Conservation (phyloP, 2,888 invertebrate genomes). For the Troglohyphantes excavatus region DNA sequence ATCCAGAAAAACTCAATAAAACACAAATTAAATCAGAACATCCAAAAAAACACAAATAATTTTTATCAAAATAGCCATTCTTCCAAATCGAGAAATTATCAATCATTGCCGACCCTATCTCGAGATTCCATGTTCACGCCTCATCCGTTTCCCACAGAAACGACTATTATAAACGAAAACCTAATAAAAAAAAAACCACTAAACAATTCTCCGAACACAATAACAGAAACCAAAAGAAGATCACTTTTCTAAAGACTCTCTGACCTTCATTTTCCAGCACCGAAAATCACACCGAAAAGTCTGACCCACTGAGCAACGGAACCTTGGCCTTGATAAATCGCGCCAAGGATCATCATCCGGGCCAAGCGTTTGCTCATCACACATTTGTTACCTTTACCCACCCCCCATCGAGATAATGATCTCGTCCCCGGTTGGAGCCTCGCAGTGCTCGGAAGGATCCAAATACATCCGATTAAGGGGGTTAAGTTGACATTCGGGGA, state of each 20-base stretch:
- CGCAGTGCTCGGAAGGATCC: background rate
- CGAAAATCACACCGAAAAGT: background rate
- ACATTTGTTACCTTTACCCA: background rate
- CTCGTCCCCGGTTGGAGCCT: background rate
- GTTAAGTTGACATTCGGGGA: background rate
- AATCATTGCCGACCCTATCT: background rate
- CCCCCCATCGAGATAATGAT: background rate
- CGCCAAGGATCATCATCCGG: background rate
- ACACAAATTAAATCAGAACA: too few species aligned
- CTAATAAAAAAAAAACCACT: background rate
- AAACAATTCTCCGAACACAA: background rate
- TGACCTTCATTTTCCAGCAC: slow-evolving; percentile 3
- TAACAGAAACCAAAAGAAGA: background rate
- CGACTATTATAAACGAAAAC: background rate
- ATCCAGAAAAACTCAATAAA: too few species aligned
- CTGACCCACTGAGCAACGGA: background rate
- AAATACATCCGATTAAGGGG: background rate
- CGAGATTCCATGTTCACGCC: background rate
- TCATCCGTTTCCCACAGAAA: background rate
- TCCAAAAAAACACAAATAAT: too few species aligned
- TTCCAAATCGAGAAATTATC: background rate
- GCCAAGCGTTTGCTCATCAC: background rate
- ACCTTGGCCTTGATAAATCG: slow-evolving; percentile 8
- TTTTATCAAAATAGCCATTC: background rate
- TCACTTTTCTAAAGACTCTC: background rate